Evolutionary conservation across 1,140 invertebrate genomes (phyloP).

Genomic region (Homalodisca vitripennis): DNA sequence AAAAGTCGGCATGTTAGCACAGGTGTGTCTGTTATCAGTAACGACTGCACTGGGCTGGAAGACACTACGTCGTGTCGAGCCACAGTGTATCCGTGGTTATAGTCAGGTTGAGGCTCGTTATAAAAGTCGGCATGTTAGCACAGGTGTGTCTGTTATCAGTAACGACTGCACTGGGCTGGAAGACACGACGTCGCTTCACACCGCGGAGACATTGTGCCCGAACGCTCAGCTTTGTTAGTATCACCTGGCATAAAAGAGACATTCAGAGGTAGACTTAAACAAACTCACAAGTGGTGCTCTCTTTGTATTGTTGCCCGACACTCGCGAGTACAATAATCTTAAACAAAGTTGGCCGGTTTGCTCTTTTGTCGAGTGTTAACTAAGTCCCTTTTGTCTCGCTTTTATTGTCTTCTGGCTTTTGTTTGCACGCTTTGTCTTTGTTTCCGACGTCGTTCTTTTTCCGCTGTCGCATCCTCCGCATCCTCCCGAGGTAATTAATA

Average conservation of each 20-base stretch:
- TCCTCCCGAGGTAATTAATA: constrained; percentile 2
- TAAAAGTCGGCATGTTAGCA: too few species aligned
- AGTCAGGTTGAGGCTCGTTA: too few species aligned
- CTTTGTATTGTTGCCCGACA: constrained; percentile 8
- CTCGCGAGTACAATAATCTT: constrained; percentile 21
- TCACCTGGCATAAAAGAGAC: neutral
- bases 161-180: too few species aligned
- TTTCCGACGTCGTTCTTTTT: constrained; percentile 16
- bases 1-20: too few species aligned
- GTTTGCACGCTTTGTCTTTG: constrained; percentile 19
- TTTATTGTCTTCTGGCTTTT: constrained; percentile 24
- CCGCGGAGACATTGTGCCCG: too few species aligned
- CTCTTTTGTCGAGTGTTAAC: constrained; percentile 26
- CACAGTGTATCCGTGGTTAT: too few species aligned
- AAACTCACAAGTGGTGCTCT: constrained; percentile 6
- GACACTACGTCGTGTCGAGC: too few species aligned
- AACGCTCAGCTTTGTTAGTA: too few species aligned
- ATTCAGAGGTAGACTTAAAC: constrained; percentile 2
- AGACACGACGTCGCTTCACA: too few species aligned
- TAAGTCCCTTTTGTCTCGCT: constrained; percentile 26
- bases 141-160: too few species aligned
- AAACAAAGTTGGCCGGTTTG: constrained; percentile 27
- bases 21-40: too few species aligned
- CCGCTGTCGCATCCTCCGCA: constrained; percentile 2
- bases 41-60: too few species aligned